Percentiles rank a stretch among this genome's conserved stretches.
phyloP scores from a whole-genome alignment of 2,888 invertebrate species.

The Alcis repandata region DNA sequence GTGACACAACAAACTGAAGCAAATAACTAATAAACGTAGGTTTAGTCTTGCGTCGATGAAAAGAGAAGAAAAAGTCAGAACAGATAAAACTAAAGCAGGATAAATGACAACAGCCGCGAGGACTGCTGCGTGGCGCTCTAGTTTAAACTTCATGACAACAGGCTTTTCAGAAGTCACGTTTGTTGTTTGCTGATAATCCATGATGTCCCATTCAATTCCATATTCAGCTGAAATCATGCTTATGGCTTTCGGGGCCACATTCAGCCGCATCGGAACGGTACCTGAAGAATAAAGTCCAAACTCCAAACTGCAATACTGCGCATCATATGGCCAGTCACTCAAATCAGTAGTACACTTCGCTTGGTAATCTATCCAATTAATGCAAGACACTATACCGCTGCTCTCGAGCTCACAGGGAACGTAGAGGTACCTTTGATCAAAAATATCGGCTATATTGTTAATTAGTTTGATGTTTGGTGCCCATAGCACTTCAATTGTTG shows the following conservation, averaged over 20 bases:
- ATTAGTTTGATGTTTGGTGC: constrained; percentile 49
- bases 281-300: constrained; percentile 36
- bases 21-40: constrained; percentile 41
- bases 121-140: constrained; percentile 41
- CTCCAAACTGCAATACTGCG: constrained; percentile 47
- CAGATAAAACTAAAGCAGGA: constrained; percentile 45
- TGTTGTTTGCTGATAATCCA: constrained; percentile 25
- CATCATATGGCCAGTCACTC: constrained; percentile 55
- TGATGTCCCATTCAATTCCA: constrained; percentile 55
- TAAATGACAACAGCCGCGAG: constrained; percentile 43
- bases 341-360: constrained; percentile 43
- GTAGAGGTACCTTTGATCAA: constrained; percentile 4
- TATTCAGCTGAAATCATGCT: constrained; percentile 34
- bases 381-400: constrained; percentile 39
- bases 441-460: constrained; percentile 45
- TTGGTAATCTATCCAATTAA: constrained; percentile 1
- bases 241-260: constrained; percentile 31
- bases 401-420: constrained; percentile 35
- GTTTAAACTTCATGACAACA: constrained; percentile 37
- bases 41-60: constrained; percentile 38
- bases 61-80: constrained; percentile 42
- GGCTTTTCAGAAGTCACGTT: constrained; percentile 25
- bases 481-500: constrained; percentile 48
- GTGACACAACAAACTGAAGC: constrained; percentile 49
- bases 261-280: constrained; percentile 29